A percentile compares a stretch with the other conserved stretches of the same genome.
Evolutionary conservation across 1,140 invertebrate species (phyloP).

Genomic region (Halictus rubicundus): DNA sequence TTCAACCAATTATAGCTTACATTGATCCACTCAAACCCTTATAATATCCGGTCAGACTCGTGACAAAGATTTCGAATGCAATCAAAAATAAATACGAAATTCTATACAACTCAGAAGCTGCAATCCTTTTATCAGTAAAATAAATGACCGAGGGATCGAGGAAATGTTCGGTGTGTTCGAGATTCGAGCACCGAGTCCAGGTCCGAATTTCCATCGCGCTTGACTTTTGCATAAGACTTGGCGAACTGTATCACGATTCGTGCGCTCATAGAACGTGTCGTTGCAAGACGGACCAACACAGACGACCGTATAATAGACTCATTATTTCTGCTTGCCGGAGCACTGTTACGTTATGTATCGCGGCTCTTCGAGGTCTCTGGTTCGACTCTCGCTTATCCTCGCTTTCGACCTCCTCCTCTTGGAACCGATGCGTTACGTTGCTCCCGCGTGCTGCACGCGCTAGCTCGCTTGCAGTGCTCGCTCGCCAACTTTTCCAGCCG

Average conservation of each 20-base stretch:
- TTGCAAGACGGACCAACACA: constrained; percentile 67
- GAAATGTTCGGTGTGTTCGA: too few species aligned
- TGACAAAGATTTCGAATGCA: too few species aligned
- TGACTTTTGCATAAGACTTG: constrained; percentile 11
- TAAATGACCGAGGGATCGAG: too few species aligned
- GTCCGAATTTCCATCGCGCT: background rate
- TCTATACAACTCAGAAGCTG: too few species aligned
- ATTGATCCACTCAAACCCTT: too few species aligned
- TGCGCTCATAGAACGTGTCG: constrained; percentile 37
- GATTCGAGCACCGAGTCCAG: too few species aligned
- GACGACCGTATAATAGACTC: constrained; percentile 74
- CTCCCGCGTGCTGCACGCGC: background rate
- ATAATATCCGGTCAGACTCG: too few species aligned
- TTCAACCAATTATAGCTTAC: too few species aligned
- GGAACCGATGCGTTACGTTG: constrained; percentile 65
- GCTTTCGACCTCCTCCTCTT: constrained; percentile 72
- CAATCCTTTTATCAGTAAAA: too few species aligned
- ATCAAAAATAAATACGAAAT: too few species aligned
- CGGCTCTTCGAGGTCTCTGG: constrained; percentile 71
- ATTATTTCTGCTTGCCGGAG: constrained; percentile 76
- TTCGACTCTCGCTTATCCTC: constrained; percentile 77
- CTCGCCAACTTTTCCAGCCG: constrained; percentile 27
- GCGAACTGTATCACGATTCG: constrained; percentile 35
- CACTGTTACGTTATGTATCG: constrained; percentile 76
- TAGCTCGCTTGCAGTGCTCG: background rate